Conservation (phyloP, 2,113 vertebrate species). For the Silurus glanis region DNA sequence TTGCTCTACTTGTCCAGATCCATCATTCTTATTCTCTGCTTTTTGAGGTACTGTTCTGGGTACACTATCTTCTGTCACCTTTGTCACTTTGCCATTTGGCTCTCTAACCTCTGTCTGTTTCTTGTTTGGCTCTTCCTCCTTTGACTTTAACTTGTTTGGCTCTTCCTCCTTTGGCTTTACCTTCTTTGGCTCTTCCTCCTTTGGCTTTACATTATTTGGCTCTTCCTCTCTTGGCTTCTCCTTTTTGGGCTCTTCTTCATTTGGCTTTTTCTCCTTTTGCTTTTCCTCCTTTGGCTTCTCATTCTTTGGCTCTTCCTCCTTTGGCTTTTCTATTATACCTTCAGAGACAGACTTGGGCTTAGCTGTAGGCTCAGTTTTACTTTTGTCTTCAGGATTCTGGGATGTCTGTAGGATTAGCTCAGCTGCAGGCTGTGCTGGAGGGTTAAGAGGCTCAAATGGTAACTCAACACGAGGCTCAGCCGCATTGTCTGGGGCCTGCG, state of each 20-base stretch:
- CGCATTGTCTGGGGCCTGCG: background rate
- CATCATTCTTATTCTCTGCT: background rate
- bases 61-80: too few relatives aligned
- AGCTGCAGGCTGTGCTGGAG: conserved; percentile 38
- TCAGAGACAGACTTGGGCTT: background rate
- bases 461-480: conserved; percentile 2
- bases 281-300: background rate
- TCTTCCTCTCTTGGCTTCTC: background rate
- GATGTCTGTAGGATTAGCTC: conserved; percentile 12
- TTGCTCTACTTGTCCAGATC: background rate
- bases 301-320: background rate
- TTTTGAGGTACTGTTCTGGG: background rate
- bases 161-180: too few relatives aligned
- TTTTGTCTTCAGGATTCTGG: background rate
- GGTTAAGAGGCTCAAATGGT: background rate
- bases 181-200: too few relatives aligned
- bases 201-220: too few relatives aligned
- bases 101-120: too few relatives aligned
- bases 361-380: conserved; percentile 22
- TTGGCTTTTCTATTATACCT: background rate
- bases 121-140: too few relatives aligned
- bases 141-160: too few relatives aligned
- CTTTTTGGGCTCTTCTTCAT: background rate
- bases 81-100: too few relatives aligned
- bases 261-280: background rate